phyloP scores from a whole-genome alignment of 2,113 vertebrate species.

The Tragelaphus scriptus region DNA sequence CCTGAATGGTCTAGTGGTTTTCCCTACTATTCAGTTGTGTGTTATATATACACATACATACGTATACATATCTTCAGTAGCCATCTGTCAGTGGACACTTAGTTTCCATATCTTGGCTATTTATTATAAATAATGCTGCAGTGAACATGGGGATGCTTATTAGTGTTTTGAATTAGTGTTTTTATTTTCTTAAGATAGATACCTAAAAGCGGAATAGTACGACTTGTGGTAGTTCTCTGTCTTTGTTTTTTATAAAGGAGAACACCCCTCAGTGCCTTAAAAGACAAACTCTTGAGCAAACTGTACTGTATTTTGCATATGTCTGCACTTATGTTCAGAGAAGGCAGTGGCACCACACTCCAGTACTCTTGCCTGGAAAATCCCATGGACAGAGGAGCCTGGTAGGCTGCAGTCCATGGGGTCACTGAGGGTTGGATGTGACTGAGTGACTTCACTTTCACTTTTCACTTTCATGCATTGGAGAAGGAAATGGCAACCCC shows the following conservation, averaged over 20 bases:
- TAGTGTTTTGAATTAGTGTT: not conserved
- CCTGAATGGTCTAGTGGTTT: no score
- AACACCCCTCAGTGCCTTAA: not conserved
- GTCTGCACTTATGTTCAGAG: not conserved
- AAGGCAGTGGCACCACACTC: no score
- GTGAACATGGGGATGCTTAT: not conserved
- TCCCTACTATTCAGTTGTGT: not conserved
- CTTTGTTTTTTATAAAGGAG: not conserved
- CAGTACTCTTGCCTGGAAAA: no score
- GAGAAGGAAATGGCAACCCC: no score
- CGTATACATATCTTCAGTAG: not conserved
- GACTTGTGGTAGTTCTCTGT: not conserved
- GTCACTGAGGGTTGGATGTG: no score
- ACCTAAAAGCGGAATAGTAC: not conserved
- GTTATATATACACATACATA: not conserved
- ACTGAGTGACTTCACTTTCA: no score
- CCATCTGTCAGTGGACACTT: not conserved
- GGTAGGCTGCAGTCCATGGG: no score
- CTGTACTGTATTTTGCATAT: not conserved
- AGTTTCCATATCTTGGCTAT: not conserved
- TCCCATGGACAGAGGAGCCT: no score
- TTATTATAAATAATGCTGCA: not conserved
- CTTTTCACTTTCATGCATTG: no score
- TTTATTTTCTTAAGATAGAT: not conserved
- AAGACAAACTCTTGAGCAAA: not conserved